phyloP scores from a whole-genome alignment of 2,888 invertebrate genomes.

The Idaea dimidiata region DNA sequence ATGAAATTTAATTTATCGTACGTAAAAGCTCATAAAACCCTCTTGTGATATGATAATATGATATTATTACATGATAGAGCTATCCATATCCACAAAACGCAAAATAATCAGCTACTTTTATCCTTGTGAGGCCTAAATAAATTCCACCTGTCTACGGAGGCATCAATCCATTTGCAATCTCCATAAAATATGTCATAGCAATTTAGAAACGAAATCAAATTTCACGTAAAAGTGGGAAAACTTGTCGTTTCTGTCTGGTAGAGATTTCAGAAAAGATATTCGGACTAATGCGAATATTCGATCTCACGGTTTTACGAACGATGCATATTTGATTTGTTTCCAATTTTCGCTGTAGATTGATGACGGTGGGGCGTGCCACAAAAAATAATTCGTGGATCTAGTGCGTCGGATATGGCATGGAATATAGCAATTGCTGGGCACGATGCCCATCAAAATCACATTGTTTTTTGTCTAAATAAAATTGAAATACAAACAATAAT shows the following conservation, averaged over 20 bases:
- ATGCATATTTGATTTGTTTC: constrained; percentile 78
- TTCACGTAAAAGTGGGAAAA: constrained; percentile 43
- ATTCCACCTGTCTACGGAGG: neutral
- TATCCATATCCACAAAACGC: neutral
- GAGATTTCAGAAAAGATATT: constrained; percentile 50
- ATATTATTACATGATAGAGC: too few relatives aligned
- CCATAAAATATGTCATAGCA: constrained; percentile 32
- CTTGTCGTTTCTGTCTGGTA: constrained; percentile 48
- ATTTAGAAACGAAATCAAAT: constrained; percentile 39
- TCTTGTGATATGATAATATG: too few relatives aligned
- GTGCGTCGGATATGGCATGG: constrained; percentile 61
- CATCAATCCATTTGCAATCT: constrained; percentile 15
- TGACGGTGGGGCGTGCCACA: constrained; percentile 42
- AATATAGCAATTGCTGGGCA: constrained; percentile 4
- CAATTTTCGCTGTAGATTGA: constrained; percentile 63
- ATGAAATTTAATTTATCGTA: too few relatives aligned
- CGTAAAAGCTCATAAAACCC: too few relatives aligned
- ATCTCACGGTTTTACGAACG: constrained; percentile 70
- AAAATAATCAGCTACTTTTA: neutral
- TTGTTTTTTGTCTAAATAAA: too few relatives aligned
- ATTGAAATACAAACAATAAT: too few relatives aligned
- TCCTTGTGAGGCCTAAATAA: neutral
- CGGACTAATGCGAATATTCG: constrained; percentile 67
- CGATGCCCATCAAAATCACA: neutral
- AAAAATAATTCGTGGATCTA: constrained; percentile 52